These are phyloP conservation scores for Sthenelais limicola DNA, from an alignment of 2,888 invertebrate species.

Conservation along the genomic window DNA sequence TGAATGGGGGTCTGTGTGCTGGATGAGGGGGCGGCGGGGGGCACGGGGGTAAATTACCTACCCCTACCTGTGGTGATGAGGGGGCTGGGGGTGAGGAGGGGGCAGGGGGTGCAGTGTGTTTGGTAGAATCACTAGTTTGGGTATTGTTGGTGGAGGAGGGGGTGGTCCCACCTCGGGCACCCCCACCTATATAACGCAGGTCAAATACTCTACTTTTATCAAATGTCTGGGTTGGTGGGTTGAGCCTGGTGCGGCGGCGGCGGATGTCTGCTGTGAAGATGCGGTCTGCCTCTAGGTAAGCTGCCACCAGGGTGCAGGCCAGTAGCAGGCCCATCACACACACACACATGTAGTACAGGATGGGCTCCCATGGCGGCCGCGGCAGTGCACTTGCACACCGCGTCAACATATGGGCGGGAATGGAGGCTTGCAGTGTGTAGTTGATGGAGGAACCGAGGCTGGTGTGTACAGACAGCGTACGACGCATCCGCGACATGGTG, in stretches of 20 bases:
- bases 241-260: conserved; percentile 58
- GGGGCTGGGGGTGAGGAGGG: too few species aligned
- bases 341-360: conserved; percentile 77
- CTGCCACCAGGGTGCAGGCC: conserved; percentile 79
- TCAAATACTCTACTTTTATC: conserved; percentile 75
- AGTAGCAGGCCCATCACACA: conserved; percentile 76
- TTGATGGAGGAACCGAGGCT: conserved; percentile 74
- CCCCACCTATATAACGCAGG: conserved; percentile 66
- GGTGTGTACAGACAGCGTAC: conserved; percentile 71
- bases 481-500: conserved; percentile 82
- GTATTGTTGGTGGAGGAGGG: not conserved
- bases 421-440: conserved; percentile 81
- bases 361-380: conserved; percentile 84
- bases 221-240: conserved; percentile 78
- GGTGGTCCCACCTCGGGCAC: not conserved
- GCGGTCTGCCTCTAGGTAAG: conserved; percentile 82
- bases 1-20: not conserved
- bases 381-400: conserved; percentile 80
- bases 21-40: not conserved
- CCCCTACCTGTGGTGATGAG: too few species aligned
- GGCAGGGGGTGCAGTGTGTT: too few species aligned
- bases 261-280: conserved; percentile 75
- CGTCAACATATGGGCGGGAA: conserved; percentile 79
- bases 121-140: too few species aligned
- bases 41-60: too few species aligned